These are phyloP conservation scores for Mesorhabditis spiculigera DNA, from an alignment of 2,888 invertebrate genomes.

Conservation along the genomic window DNA sequence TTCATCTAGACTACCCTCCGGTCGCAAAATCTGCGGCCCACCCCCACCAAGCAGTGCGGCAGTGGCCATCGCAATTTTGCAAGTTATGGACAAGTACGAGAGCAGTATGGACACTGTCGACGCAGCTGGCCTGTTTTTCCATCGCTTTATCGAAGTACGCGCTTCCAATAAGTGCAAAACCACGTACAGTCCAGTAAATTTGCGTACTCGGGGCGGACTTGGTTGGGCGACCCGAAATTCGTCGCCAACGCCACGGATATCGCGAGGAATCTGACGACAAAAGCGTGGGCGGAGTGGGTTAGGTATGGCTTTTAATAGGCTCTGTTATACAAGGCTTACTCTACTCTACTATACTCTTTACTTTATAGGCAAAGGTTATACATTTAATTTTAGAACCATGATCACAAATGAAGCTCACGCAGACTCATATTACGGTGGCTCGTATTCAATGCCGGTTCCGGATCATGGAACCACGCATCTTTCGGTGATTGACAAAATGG, in stretches of 20 bases:
- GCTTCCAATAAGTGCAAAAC: background rate
- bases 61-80: slow-evolving; percentile 76
- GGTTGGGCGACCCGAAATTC: slow-evolving; percentile 77
- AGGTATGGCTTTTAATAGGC: too few relatives aligned
- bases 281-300: slow-evolving; percentile 27
- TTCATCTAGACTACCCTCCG: slow-evolving; percentile 39
- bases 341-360: too few relatives aligned
- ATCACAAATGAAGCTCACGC: background rate
- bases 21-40: slow-evolving; percentile 72
- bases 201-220: slow-evolving; percentile 61
- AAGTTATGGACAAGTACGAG: slow-evolving; percentile 68
- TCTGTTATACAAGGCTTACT: background rate
- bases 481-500: slow-evolving; percentile 72
- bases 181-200: background rate
- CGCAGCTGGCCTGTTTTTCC: slow-evolving; percentile 67
- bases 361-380: background rate
- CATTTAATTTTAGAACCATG: background rate
- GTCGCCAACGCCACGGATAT: slow-evolving; percentile 31
- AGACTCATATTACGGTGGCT: background rate
- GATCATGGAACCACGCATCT: slow-evolving; percentile 83
- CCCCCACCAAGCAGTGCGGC: slow-evolving; percentile 83
- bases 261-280: slow-evolving; percentile 34
- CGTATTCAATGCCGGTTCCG: slow-evolving; percentile 58
- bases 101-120: slow-evolving; percentile 27
- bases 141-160: slow-evolving; percentile 79